A percentile compares a stretch with the other conserved stretches of the same genome.
Evolutionary conservation across 2,797 vertebrate genomes (phyloP).

Genomic region (Mormyrops boulengeri): DNA sequence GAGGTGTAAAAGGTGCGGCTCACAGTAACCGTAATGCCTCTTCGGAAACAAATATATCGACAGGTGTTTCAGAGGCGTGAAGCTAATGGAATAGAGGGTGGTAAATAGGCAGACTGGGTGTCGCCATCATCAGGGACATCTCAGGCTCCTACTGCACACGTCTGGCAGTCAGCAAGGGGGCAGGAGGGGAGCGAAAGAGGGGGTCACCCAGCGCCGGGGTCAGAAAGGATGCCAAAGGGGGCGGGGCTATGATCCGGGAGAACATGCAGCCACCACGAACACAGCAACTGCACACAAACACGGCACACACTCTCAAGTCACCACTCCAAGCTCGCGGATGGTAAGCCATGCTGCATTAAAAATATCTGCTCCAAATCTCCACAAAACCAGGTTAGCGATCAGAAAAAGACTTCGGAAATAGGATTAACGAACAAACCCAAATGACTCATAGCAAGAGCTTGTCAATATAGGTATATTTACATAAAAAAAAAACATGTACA

Average conservation of each 20-base stretch:
- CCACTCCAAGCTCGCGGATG: not conserved
- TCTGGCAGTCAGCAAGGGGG: conserved; percentile 23
- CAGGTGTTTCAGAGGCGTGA: not conserved
- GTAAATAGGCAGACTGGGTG: not conserved
- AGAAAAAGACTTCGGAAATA: not conserved
- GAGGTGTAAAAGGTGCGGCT: not conserved
- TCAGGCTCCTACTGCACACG: not conserved
- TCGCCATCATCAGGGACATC: not conserved
- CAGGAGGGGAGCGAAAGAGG: conserved; percentile 38
- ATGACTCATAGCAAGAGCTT: not conserved
- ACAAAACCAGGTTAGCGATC: not conserved
- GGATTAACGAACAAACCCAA: not conserved
- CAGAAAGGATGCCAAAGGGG: not conserved
- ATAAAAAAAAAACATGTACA: not conserved
- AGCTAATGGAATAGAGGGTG: not conserved
- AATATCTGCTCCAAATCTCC: conserved; percentile 2
- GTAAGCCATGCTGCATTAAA: not conserved
- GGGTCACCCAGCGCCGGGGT: conserved; percentile 13
- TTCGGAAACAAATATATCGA: not conserved
- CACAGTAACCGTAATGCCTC: not conserved
- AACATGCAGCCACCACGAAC: not conserved
- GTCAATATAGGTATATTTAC: not conserved
- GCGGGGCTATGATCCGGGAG: conserved; percentile 8
- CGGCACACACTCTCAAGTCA: not conserved
- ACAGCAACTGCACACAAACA: not conserved